A percentile compares a stretch with the other conserved stretches of the same genome.
Conservation (phyloP, 1,140 invertebrate species). For the Diorhabda sublineata region DNA sequence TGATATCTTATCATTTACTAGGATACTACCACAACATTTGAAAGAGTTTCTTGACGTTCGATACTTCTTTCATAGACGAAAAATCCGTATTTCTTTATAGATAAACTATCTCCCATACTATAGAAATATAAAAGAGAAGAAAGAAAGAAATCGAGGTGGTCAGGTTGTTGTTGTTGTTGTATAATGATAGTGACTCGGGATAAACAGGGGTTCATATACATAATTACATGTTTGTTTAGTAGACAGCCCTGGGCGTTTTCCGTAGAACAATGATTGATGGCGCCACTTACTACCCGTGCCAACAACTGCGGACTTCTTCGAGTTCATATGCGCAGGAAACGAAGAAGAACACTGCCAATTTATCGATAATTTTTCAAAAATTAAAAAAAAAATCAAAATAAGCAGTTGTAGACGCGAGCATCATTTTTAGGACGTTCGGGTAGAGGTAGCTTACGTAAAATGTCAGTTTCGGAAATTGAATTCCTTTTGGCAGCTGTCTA, state of each 20-base stretch:
- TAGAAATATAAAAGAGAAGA: background rate
- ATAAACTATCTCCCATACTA: background rate
- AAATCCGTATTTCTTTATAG: background rate
- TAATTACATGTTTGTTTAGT: constrained; percentile 50
- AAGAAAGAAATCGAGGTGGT: constrained; percentile 14
- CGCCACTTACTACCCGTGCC: constrained; percentile 42
- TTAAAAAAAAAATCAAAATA: too few species aligned
- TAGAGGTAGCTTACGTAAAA: too few species aligned
- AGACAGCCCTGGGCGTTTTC: constrained; percentile 47
- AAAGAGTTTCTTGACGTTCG: too few species aligned
- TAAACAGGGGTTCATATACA: constrained; percentile 49
- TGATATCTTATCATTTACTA: too few species aligned
- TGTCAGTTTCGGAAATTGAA: too few species aligned
- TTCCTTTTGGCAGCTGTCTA: too few species aligned
- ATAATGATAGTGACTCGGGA: constrained; percentile 25
- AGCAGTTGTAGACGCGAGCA: too few species aligned
- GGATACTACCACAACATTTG: too few species aligned
- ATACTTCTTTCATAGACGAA: too few species aligned
- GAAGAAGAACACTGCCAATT: background rate
- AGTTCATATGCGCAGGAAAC: background rate
- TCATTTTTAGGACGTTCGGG: too few species aligned
- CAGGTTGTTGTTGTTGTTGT: constrained; percentile 10
- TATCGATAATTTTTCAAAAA: too few species aligned
- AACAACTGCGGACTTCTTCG: constrained; percentile 1
- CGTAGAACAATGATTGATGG: constrained; percentile 45